These are phyloP conservation scores for Albula glossodonta DNA, from an alignment of 2,113 vertebrate genomes.

Conservation along the genomic window DNA sequence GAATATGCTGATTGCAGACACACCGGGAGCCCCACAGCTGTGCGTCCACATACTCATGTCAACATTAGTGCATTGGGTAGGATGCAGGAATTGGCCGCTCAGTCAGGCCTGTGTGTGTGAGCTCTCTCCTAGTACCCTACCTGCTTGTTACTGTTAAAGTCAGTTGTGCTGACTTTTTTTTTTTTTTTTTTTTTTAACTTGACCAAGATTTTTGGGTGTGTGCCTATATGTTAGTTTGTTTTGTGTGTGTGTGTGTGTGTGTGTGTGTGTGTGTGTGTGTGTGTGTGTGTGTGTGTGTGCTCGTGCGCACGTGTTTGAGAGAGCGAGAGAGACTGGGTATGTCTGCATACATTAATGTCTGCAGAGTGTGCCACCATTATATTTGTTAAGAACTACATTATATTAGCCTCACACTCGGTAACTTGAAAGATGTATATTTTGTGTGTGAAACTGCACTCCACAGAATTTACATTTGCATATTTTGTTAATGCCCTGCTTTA, in stretches of 20 bases:
- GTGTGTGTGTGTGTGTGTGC: slow-evolving; percentile 25
- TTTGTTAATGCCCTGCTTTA: slow-evolving; percentile 1
- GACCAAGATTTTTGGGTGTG: not conserved
- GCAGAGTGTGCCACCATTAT: slow-evolving; percentile 5
- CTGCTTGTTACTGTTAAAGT: not conserved
- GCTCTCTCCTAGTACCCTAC: not conserved
- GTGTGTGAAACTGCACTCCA: not conserved
- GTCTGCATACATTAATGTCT: not conserved
- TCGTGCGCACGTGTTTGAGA: not conserved
- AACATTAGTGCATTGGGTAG: not conserved
- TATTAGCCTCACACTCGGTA: not conserved
- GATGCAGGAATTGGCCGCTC: not conserved
- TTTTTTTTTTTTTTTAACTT: not conserved
- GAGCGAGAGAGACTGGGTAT: slow-evolving; percentile 30
- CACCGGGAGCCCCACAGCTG: not conserved
- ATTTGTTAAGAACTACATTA: slow-evolving; percentile 2
- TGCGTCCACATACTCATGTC: not conserved
- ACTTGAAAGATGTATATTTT: slow-evolving; percentile 19
- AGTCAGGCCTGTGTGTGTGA: not conserved
- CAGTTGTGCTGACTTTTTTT: not conserved
- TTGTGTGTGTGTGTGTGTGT: slow-evolving; percentile 4
- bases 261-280: not conserved
- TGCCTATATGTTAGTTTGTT: not conserved
- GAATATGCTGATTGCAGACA: not conserved
- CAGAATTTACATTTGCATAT: slow-evolving; percentile 7